Evolutionary conservation across 2,797 vertebrate species (phyloP), one percentile per base, ranked within the genome.

Genomic region (Thalassophryne amazonica): DNA sequence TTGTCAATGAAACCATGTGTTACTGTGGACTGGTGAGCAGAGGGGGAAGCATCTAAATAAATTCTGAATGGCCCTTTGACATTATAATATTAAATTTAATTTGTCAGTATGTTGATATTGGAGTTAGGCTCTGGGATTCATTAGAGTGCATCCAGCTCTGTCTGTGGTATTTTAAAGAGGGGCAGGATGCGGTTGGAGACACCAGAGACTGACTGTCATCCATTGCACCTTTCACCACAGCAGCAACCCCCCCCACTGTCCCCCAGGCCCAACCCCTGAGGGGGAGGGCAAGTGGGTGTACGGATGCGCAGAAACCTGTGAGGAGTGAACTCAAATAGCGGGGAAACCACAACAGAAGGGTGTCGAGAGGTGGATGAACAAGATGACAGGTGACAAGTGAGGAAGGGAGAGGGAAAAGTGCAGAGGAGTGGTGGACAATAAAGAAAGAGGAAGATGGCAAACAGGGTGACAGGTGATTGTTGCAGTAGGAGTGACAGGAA

Each of bases 301-400:
- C 30, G 61, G 78, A 68, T 37, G 60, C 73, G 61, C 32, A 14
- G 53, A 63, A 84, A 86, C 69, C 76, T 72, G 73, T 79, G 78
- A 86, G 77, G 69, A 80, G 78, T 87, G 80, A 85, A 85, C 61
- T 66, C 59, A 62, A 73, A 83, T 65, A 13, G 60, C 50, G 62
- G 65, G 58, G 62, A 63, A 69, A 80, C 60, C 75, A 64, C 71
- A 14, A 70, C 73, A 60, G 69, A 73, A 54, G 65, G 51, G 60
- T 10, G 17, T 62, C 60, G 29, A 75, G 54, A 43, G 52, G 56
- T 65, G 52, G 51, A 76, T 65, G 73, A 73, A 47, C 65, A 73
- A 59, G 76, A 83, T 81, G 83, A 80, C 77, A 82, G 84, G 73
- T 81, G 84, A 85, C 76, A 76, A 41, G 65, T 8, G 8, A 61